Evolutionary conservation across 2,888 invertebrate species (phyloP).

Genomic region (Parthenolecanium corni): DNA sequence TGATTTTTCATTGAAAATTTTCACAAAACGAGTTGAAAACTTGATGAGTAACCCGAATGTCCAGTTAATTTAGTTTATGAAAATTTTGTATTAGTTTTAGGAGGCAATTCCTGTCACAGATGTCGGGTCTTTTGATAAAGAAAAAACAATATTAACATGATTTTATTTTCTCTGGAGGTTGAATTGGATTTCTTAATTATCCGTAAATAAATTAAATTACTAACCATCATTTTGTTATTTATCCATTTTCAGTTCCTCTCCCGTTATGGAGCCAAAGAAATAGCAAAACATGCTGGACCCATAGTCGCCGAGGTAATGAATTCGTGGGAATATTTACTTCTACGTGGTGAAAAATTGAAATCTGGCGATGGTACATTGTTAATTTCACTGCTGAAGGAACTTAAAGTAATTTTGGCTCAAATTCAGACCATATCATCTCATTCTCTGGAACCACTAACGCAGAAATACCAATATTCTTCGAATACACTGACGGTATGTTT

Average conservation of each 20-base stretch:
- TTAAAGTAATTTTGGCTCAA: conserved; percentile 36
- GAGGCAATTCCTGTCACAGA: no score
- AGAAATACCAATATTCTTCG: neutral
- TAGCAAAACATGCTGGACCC: conserved; percentile 38
- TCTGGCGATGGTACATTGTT: conserved; percentile 37
- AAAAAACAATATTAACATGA: no score
- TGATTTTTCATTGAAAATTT: no score
- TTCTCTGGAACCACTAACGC: neutral
- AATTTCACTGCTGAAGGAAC: conserved; percentile 36
- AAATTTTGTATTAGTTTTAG: no score
- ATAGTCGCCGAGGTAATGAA: conserved; percentile 39
- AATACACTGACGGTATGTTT: conserved; percentile 4
- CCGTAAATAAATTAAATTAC: no score
- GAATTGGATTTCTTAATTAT: no score
- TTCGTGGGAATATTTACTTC: conserved; percentile 42
- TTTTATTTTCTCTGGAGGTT: no score
- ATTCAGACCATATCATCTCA: conserved; percentile 3
- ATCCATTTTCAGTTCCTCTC: conserved; percentile 27
- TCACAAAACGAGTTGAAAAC: no score
- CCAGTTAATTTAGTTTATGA: no score
- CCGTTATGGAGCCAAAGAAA: conserved; percentile 27
- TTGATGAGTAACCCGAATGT: no score
- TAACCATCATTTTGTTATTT: neutral
- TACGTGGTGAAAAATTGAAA: conserved; percentile 37
- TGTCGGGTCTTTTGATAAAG: no score